Conservation (phyloP, 2,113 vertebrate genomes). For the Apodemus sylvaticus region DNA sequence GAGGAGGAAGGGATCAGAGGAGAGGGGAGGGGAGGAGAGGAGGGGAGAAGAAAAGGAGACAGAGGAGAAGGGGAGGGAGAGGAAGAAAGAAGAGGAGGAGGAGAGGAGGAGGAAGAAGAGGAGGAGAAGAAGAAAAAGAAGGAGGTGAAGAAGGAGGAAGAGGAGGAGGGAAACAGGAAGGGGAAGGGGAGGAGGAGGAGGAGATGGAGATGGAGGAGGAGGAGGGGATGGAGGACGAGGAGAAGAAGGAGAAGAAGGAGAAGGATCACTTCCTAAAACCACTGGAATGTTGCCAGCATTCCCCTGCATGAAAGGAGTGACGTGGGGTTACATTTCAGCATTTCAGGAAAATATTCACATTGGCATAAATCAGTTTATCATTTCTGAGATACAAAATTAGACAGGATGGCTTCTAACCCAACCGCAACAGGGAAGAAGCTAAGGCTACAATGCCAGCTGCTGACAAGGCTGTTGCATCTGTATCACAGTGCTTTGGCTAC, state of each 20-base stretch:
- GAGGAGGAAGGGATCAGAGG: neutral
- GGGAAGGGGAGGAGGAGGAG: neutral
- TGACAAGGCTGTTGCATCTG: neutral
- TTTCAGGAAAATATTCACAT: neutral
- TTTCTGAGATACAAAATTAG: neutral
- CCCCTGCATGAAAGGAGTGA: neutral
- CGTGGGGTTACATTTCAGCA: neutral
- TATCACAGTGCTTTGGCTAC: neutral
- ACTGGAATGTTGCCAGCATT: neutral
- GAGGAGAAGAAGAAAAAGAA: neutral
- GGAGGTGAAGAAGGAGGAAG: neutral
- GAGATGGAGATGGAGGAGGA: neutral
- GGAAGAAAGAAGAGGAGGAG: no score
- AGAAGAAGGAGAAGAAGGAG: neutral
- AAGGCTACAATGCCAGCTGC: neutral
- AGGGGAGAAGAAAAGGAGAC: no score
- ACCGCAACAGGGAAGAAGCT: neutral
- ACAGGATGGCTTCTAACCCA: neutral
- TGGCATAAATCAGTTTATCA: neutral
- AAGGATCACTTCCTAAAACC: neutral
- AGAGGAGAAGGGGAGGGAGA: neutral
- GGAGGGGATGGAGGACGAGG: no score
- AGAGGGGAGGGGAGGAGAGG: neutral
- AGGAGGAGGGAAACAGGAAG: neutral
- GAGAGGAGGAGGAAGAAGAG: no score